phyloP scores from a whole-genome alignment of 2,113 vertebrate species.

The Cyprinodon tularosa region DNA sequence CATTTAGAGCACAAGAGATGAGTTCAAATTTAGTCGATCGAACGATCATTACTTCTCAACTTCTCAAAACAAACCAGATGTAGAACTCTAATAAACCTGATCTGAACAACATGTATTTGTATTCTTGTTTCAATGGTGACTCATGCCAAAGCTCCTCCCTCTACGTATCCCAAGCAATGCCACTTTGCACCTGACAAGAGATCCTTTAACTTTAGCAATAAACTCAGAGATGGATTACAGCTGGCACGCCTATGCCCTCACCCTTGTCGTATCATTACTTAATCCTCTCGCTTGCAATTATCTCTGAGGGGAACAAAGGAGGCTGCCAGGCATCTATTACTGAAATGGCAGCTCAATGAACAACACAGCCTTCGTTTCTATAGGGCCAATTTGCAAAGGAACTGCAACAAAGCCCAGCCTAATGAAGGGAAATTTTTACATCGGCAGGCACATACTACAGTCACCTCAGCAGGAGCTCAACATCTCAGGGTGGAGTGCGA shows the following conservation, averaged over 20 bases:
- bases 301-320: conserved; percentile 58
- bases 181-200: conserved; percentile 16
- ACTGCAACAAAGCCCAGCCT: conserved; percentile 33
- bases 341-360: conserved; percentile 60
- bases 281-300: conserved; percentile 53
- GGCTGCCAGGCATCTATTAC: conserved; percentile 56
- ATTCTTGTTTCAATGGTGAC: conserved; percentile 25
- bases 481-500: conserved; percentile 17
- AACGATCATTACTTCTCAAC: not conserved
- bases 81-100: not conserved
- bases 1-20: conserved; percentile 26
- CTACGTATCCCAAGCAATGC: conserved; percentile 7
- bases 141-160: conserved; percentile 9
- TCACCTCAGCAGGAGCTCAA: conserved; percentile 23
- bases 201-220: conserved; percentile 29
- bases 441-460: conserved; percentile 26
- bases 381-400: conserved; percentile 58
- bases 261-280: conserved; percentile 62
- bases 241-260: conserved; percentile 41
- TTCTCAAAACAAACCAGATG: not conserved
- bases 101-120: conserved; percentile 1
- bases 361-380: conserved; percentile 44
- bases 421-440: conserved; percentile 65
- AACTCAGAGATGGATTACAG: conserved; percentile 40
- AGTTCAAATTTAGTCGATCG: conserved; percentile 4